These are phyloP conservation scores for Dermatophagoides farinae DNA, from an alignment of 1,140 invertebrate genomes.

Conservation along the genomic window DNA sequence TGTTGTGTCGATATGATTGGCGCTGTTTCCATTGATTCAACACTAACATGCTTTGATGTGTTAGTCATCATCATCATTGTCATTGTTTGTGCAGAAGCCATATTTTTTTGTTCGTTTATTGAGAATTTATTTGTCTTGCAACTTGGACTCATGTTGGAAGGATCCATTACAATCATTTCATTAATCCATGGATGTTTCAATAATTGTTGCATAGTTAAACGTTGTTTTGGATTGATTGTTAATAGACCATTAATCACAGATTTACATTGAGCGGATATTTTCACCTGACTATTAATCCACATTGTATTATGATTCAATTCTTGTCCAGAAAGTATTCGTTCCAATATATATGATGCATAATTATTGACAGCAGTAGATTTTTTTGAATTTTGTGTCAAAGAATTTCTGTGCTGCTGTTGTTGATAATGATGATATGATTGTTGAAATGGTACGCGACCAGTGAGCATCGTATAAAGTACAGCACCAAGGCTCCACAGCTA, in stretches of 20 bases:
- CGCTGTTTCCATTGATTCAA: background rate
- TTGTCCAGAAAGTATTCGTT: background rate
- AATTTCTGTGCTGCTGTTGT: slow-evolving; percentile 34
- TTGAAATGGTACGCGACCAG: slow-evolving; percentile 59
- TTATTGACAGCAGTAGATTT: no score
- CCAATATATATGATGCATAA: background rate
- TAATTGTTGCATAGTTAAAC: slow-evolving; percentile 45
- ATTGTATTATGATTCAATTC: slow-evolving; percentile 46
- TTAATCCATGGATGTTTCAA: slow-evolving; percentile 42
- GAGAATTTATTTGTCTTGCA: no score
- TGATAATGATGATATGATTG: slow-evolving; percentile 43
- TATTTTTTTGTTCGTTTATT: no score
- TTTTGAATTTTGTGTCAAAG: background rate
- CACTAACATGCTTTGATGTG: background rate
- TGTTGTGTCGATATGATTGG: background rate
- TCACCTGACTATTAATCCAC: slow-evolving; percentile 33
- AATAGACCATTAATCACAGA: slow-evolving; percentile 49
- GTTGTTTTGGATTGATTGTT: slow-evolving; percentile 49
- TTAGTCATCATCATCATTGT: background rate
- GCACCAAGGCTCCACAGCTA: slow-evolving; percentile 82
- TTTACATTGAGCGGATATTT: slow-evolving; percentile 49
- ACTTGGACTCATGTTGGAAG: background rate
- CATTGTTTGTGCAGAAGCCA: no score
- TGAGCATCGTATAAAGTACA: slow-evolving; percentile 70
- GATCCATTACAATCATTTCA: slow-evolving; percentile 12